phyloP scores from a whole-genome alignment of 2,888 invertebrate species.

The Iselma pallidipennis region DNA sequence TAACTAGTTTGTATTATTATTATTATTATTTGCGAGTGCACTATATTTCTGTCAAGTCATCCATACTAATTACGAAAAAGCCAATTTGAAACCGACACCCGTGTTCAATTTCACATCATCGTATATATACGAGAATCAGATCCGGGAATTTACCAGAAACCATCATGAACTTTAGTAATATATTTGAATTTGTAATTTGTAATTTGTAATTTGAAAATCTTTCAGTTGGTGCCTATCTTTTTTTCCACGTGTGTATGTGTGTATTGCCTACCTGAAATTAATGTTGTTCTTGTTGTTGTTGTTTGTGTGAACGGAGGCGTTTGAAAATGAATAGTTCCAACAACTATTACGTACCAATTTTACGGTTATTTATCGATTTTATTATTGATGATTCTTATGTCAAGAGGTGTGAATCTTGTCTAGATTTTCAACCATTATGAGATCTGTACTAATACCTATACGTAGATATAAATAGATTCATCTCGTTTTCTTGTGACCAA shows the following conservation, averaged over 20 bases:
- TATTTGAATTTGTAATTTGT: too few relatives aligned
- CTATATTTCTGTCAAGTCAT: neutral
- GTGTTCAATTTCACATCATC: neutral
- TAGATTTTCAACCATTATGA: neutral
- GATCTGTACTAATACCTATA: neutral
- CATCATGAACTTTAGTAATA: too few relatives aligned
- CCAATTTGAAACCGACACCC: neutral
- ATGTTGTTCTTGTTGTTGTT: neutral
- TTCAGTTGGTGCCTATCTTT: too few relatives aligned
- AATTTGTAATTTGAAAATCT: too few relatives aligned
- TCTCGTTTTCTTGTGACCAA: too few relatives aligned
- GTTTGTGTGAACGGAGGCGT: neutral
- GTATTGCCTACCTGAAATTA: neutral
- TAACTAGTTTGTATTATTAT: neutral
- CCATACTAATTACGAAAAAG: neutral
- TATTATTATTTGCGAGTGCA: neutral
- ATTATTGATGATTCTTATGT: neutral
- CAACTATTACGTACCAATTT: neutral
- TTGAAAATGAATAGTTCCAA: neutral
- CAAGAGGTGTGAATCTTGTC: neutral
- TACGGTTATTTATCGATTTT: neutral
- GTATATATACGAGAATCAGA: too few relatives aligned
- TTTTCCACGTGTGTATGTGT: too few relatives aligned
- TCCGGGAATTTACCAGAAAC: too few relatives aligned
- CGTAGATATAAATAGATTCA: neutral